Conservation (phyloP, 1,140 invertebrate species). For the Bombus affinis region DNA sequence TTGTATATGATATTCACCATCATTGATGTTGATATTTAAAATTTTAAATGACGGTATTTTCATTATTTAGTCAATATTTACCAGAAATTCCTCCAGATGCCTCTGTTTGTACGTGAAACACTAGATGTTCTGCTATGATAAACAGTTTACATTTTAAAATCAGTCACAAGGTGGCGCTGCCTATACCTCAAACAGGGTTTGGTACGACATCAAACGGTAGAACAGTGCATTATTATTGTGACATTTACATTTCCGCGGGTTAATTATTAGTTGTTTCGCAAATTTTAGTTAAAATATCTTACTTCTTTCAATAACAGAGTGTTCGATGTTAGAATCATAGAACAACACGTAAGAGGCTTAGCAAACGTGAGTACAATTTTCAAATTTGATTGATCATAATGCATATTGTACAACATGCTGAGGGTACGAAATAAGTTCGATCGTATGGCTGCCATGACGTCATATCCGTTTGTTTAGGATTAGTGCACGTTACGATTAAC, state of each 20-base stretch:
- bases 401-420: background rate
- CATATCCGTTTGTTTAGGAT: constrained; percentile 48
- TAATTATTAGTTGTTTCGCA: background rate
- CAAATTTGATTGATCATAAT: background rate
- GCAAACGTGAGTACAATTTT: background rate
- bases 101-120: no score
- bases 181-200: background rate
- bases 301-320: no score
- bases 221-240: background rate
- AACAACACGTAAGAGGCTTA: background rate
- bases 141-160: background rate
- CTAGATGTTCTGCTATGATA: no score
- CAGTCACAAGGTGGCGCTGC: background rate
- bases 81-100: no score
- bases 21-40: no score
- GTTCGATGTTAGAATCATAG: no score
- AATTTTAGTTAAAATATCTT: background rate
- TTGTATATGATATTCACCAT: no score
- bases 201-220: background rate
- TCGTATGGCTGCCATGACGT: constrained; percentile 35
- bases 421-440: constrained; percentile 27
- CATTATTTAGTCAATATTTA: no score
- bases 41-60: no score
- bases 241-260: background rate
- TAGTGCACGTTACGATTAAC: constrained; percentile 4